Evolutionary conservation across 2,888 invertebrate species (phyloP), one percentile per base, ranked within the genome.

Genomic region (Rhamphomyia laevipes): DNA sequence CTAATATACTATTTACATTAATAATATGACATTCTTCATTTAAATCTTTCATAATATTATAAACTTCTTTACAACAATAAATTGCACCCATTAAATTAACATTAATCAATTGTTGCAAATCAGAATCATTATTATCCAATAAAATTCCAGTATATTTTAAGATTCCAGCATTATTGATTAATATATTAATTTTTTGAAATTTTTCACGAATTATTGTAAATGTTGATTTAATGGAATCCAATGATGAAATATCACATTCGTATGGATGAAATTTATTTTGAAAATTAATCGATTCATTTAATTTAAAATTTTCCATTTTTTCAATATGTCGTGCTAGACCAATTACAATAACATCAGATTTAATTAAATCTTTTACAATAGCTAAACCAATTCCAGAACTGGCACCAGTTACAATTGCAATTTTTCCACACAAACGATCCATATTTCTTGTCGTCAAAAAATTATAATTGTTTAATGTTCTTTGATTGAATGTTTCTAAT

Each of bases 81-180:
- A 74, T 60, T 6, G 66, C 55, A 0, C 70, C 74, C 53, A 66
- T 68, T 1, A 73, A 50, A 59, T 75, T 75, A 5, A 68, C 67
- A 55, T 74, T 70, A 2, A 75, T 64, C 1, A 68, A 58, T 23
- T 63, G 55, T 51, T 62, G 56, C 15, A 63, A 51, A 9, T 56
- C 53, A 3, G 56, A 55, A 47, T 62, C 61, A 51, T 63, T 62
- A 31, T 59, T 59, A 33, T 57, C 56, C 15, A 59, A 59, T 12
- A 63, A 49, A 15, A 63, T 56, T 27, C 57, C 55, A 2, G 59
- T 57, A 38, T 53, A 55, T 43, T 58, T 57, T 16, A 57, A 47
- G 33, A 75, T 58, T 9, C 74, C 79, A 5, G 78, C 79, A 58
- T 77, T 78, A 58, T 80, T 80, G 10, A 80, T 60, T 30, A 78